Base-by-base conservation (phyloP, 1,140 invertebrate species). In the Nasonia vitripennis region DNA sequence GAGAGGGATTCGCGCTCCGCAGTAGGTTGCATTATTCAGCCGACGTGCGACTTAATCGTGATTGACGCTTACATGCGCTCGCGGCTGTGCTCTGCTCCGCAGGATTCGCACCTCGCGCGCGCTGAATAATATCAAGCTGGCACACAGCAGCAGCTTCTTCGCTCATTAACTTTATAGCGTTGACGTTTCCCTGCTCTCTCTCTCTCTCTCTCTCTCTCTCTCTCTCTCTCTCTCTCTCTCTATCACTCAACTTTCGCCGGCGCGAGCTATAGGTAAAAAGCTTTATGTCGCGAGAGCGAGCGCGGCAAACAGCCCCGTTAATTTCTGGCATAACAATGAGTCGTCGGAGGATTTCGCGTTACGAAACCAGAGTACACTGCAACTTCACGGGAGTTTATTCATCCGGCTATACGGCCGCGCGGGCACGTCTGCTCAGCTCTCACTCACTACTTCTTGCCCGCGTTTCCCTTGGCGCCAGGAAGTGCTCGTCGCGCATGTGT, bases 321-420 rank as follows among this genome's bases (percentile, higher is more conserved):
- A 67, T 79, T 79, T 79, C 78, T 55, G 62, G 78, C 78, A 68
- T 62, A 79, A 79, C 78, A 79, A 79, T 79, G 51, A 68, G 78
- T 37, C 37, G 51, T 79, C 27, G 6, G 67, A 79, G 78, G 55
- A 68, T 41, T 68, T 79, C 78, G 78, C 51, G 55, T 79, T 79
- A 37, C 51, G 55, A 79, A 79, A 79, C 78, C 78, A 79, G 41
- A 79, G 55, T 68, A 68, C 55, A 68, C 55, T 55, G 12, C 62
- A 79, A 79, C 51, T 79, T 79, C 68, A 79, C 55, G 20, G 67
- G 78, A 79, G 78, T 79, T 79, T 79, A 79, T 79, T 68, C 73
- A 27, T 75, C 73, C 68, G 37, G 37, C 73, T 34, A 10, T n/a
- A 71, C 3, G 27, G 27, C 0, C 20, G 31, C 31, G 34, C 27